A percentile compares a stretch with the other conserved stretches of the same genome.
Evolutionary conservation across 1,140 invertebrate species (phyloP).

Genomic region (Bombus vancouverensis): DNA sequence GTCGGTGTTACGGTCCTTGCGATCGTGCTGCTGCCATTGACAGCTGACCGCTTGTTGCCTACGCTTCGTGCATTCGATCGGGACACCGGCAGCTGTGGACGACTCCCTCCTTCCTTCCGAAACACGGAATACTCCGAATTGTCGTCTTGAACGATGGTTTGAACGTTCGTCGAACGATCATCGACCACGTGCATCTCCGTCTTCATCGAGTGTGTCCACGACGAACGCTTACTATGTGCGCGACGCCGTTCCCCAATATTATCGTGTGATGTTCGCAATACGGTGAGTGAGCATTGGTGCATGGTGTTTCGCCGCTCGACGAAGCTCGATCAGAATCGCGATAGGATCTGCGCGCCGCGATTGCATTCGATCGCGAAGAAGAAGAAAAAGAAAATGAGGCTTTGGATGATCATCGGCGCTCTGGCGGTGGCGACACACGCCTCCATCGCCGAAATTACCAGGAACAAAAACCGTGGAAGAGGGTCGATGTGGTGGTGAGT

Average conservation of each 20-base stretch:
- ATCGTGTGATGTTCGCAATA: conserved; percentile 55
- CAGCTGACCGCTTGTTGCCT: conserved; percentile 12
- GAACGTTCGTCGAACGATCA: not conserved
- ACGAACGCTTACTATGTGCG: conserved; percentile 1
- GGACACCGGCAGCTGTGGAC: not conserved
- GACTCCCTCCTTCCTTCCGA: not conserved
- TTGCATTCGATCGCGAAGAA: not conserved
- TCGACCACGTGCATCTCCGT: not conserved
- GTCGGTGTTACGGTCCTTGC: conserved; percentile 42
- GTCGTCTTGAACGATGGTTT: conserved; percentile 36
- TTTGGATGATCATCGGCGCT: conserved; percentile 75
- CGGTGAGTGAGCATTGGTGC: conserved; percentile 59
- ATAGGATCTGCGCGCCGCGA: not conserved
- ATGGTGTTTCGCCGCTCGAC: conserved; percentile 33
- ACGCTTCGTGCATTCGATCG: not conserved
- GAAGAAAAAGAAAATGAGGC: conserved; percentile 70
- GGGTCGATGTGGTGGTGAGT: conserved; percentile 85
- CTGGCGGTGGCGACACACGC: conserved; percentile 73
- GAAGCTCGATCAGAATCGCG: conserved; percentile 6
- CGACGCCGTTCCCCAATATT: not conserved
- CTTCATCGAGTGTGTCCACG: not conserved
- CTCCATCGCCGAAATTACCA: conserved; percentile 75
- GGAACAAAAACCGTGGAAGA: conserved; percentile 83
- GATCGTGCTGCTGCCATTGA: conserved; percentile 17
- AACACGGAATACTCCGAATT: not conserved